Conservation (phyloP, 1,140 invertebrate genomes). For the Leptinotarsa defecta region DNA sequence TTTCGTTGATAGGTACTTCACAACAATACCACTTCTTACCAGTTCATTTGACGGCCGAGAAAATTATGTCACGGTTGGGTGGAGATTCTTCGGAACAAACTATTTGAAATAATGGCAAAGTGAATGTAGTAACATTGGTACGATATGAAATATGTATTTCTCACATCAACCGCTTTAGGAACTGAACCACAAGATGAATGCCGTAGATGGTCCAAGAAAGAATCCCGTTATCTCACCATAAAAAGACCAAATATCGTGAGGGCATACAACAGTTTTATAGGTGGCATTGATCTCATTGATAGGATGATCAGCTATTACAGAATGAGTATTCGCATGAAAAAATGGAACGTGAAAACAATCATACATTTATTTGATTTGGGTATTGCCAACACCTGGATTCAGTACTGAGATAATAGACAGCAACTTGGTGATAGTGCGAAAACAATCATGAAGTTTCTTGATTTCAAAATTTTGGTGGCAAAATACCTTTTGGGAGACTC, state of each 20-base stretch:
- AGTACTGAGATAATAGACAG: too few species aligned
- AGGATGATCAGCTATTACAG: neutral
- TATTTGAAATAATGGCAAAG: conserved; percentile 30
- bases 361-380: conserved; percentile 32
- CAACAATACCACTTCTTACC: too few species aligned
- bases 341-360: conserved; percentile 27
- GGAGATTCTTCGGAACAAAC: conserved; percentile 27
- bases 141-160: conserved; percentile 31
- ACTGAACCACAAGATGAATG: conserved; percentile 35
- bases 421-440: neutral
- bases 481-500: neutral
- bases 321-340: conserved; percentile 28
- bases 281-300: too few species aligned
- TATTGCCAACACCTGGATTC: conserved; percentile 20
- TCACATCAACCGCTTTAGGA: conserved; percentile 32
- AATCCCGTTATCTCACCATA: conserved; percentile 49
- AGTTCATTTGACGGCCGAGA: conserved; percentile 23
- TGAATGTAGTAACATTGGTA: conserved; percentile 35
- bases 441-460: conserved; percentile 12
- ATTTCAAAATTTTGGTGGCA: conserved; percentile 12
- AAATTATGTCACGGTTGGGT: conserved; percentile 23
- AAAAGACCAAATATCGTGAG: conserved; percentile 42
- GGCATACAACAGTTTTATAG: too few species aligned
- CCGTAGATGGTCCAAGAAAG: conserved; percentile 48
- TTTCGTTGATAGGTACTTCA: conserved; percentile 27